Base-by-base conservation (phyloP, 1,140 invertebrate genomes). In the Megalonaias nervosa region DNA sequence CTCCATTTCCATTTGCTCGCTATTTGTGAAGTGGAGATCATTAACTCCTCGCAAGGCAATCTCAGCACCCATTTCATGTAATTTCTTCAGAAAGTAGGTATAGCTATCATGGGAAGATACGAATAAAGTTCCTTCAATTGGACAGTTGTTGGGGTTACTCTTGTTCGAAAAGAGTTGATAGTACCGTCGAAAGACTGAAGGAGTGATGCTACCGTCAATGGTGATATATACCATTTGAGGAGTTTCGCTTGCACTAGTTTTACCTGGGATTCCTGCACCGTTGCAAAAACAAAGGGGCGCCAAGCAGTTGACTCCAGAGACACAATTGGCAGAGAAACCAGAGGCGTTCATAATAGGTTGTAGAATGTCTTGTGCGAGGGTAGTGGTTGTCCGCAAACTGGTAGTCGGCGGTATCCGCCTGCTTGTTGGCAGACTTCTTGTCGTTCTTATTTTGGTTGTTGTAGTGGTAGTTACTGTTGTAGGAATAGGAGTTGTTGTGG, bases 191-290 rank as follows among this genome's bases (percentile, higher is more conserved):
- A 26, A 72, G 11, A 71, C 38, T 14, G 73, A 38, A 3, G 68
- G 26, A 59, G 75, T 80, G 1, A 80, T 23, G 19, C 62, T 71
- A 9, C 79, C 79, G n/a, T 80, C 79, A 31, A 75, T 72, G 17
- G 79, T 80, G 3, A 80, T 19, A 21, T 80, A 76, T 9, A 80
- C 70, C 57, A 80, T 60, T 73, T 80, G 79, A 17, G 79, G 79
- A 2, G 60, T 76, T 15, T 80, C 76, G 17, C 48, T 17, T 2
- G 59, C n/a, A 13, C 31, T 69, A 21, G 66, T 26, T 17, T 75
- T 76, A 13, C 48, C 59, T 38, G 79, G 70, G 19, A 75, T 73
- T 15, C 31, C 31, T 11, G 58, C 73, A 23, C 74, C 70, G 17
- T 80, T 58, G 62, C 79, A 80, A 23, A 72, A 75, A 58, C 79